Base-by-base conservation (phyloP, 1,140 invertebrate species). In the Tetragnatha versicolor region DNA sequence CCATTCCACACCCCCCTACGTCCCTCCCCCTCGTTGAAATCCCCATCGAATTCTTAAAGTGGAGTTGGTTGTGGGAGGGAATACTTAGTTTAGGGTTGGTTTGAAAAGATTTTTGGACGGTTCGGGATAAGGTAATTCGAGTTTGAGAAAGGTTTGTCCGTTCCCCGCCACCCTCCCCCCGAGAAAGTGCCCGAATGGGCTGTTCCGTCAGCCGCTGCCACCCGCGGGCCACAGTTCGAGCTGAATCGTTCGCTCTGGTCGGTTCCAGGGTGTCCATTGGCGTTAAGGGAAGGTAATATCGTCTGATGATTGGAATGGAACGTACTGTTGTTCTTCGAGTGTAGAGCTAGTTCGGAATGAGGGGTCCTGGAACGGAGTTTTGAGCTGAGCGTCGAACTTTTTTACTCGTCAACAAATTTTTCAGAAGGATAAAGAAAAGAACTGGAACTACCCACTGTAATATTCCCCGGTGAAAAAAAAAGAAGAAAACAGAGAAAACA, bases 261-360 rank as follows among this genome's bases (percentile, higher is more conserved):
- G 45, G 73, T 61, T 45, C 51, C 53, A 37, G 70, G 70, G 53
- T 60, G 70, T 73, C 55, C 51, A 60, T 47, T 58, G 55, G 70
- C 68, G 66, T 39, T 58, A 72, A 72, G 68, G 51, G 55, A 73
- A 73, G 55, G 70, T 60, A 51, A 22, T 33, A 76, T 76, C 73
- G 73, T 76, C 73, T 76, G 73, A 25, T 60, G 22, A n/a, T n/a
- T n/a, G 70, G 70, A 60, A 60, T 73, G 70, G 70, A 73, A 73
- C 55, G 70, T 55, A 73, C 51, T 39, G n/a, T n/a, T n/a, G 70
- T 47, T 73, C 70, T 72, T 33, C 31, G 68, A 58, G 58, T 29
- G 68, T 60, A 29, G 42, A 60, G 55, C 27, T 33, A 27, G 27
- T 2, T 60, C 39, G 22, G 66, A 53, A 69, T 69, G 66, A 51